phyloP scores from a whole-genome alignment of 2,113 vertebrate genomes.

The Eulacestoma nigropectus region DNA sequence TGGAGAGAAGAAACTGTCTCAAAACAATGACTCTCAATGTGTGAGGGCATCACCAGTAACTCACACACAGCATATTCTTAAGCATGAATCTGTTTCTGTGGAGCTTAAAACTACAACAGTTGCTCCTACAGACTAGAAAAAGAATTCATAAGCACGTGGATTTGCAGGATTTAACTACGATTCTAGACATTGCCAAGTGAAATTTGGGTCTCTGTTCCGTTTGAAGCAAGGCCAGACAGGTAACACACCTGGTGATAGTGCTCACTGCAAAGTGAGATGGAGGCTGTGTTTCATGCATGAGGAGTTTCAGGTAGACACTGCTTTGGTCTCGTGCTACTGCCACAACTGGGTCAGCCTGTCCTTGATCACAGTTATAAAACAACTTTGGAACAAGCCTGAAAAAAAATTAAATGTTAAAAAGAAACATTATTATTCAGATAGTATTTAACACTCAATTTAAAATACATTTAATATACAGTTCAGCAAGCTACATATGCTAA shows the following conservation, averaged over 20 bases:
- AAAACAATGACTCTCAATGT: neutral
- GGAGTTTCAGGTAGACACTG: slow-evolving; percentile 87
- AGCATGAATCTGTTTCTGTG: neutral
- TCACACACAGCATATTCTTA: neutral
- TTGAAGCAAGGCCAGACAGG: neutral
- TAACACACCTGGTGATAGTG: slow-evolving; percentile 87
- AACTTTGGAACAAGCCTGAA: slow-evolving; percentile 87
- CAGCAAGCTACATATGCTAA: neutral
- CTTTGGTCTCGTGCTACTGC: slow-evolving; percentile 93
- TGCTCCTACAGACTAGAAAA: neutral
- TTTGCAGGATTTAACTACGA: neutral
- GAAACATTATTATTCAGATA: neutral
- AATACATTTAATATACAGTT: neutral
- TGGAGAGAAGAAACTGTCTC: neutral
- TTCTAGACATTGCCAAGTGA: neutral
- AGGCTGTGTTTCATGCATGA: slow-evolving; percentile 94
- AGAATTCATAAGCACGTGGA: neutral
- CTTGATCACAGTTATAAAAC: slow-evolving; percentile 93
- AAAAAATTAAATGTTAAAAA: neutral
- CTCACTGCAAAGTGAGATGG: slow-evolving; percentile 92
- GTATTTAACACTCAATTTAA: neutral
- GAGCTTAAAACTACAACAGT: neutral
- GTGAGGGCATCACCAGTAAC: neutral
- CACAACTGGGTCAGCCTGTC: slow-evolving; percentile 92
- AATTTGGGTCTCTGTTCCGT: neutral